A percentile compares a stretch with the other conserved stretches of the same genome.
These are phyloP conservation scores for Atta colombica DNA, from an alignment of 1,140 invertebrate species.

Conservation along the genomic window DNA sequence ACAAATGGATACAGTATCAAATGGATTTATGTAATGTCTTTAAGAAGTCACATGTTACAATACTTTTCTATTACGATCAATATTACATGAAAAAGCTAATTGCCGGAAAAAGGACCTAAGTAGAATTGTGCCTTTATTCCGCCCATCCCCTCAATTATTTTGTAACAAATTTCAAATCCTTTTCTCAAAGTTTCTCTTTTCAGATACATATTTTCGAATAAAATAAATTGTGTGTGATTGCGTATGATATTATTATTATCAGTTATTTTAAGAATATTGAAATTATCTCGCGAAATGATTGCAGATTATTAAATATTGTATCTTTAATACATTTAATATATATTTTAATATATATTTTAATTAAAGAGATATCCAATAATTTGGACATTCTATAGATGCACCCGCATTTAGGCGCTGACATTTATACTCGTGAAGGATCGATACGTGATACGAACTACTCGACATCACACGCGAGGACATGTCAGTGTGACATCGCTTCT, in stretches of 20 bases:
- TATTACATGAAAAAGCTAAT: too few species aligned
- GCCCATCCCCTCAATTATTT: too few species aligned
- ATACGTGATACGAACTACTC: constrained; percentile 23
- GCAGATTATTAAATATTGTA: neutral
- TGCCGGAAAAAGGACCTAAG: too few species aligned
- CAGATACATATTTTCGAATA: neutral
- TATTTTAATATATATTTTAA: neutral
- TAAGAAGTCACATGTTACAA: too few species aligned
- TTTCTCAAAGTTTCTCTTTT: too few species aligned
- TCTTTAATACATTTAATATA: neutral
- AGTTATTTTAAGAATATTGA: neutral
- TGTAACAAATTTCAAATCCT: too few species aligned
- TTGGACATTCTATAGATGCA: neutral
- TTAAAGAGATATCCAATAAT: neutral
- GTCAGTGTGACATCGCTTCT: neutral
- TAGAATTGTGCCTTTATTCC: too few species aligned
- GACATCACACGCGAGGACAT: constrained; percentile 7
- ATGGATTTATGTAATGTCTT: too few species aligned
- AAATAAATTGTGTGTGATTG: neutral
- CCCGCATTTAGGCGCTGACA: neutral
- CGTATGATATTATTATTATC: neutral
- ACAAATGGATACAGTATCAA: too few species aligned
- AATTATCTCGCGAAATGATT: neutral
- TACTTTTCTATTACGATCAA: too few species aligned
- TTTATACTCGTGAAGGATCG: constrained; percentile 21